phyloP scores from a whole-genome alignment of 2,113 vertebrate species.

The Odocoileus virginianus region DNA sequence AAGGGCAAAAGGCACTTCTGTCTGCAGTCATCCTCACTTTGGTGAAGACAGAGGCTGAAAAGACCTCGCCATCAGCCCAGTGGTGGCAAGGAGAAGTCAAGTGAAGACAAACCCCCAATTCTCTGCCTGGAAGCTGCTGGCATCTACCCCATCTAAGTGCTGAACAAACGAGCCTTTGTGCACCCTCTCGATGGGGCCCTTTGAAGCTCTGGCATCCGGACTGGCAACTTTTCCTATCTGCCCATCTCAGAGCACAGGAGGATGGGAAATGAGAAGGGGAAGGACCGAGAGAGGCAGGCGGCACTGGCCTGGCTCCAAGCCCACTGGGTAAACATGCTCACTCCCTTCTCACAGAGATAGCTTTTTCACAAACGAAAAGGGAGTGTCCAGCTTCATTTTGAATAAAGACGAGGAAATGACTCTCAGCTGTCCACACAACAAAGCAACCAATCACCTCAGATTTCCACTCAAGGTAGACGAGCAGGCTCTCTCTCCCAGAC shows the following conservation, averaged over 20 bases:
- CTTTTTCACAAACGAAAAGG: conserved; percentile 58
- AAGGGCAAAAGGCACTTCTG: neutral
- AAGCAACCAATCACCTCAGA: neutral
- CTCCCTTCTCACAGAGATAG: conserved; percentile 57
- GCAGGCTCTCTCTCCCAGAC: neutral
- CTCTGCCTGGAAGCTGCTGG: conserved; percentile 58
- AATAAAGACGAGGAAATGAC: conserved; percentile 65
- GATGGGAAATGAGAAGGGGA: conserved; percentile 62
- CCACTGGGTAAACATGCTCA: conserved; percentile 64
- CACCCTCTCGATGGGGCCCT: conserved; percentile 63
- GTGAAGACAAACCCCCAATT: conserved; percentile 53
- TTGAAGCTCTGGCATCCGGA: conserved; percentile 79
- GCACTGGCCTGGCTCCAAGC: conserved; percentile 37
- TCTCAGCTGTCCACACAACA: conserved; percentile 69
- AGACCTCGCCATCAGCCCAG: conserved; percentile 53
- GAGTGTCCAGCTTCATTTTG: conserved; percentile 50
- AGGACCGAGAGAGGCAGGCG: conserved; percentile 56
- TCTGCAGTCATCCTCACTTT: neutral
- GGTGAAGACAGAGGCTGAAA: neutral
- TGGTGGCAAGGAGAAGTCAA: conserved; percentile 56
- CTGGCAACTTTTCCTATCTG: conserved; percentile 77
- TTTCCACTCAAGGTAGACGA: neutral
- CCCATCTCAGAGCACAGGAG: conserved; percentile 72
- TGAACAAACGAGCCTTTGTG: conserved; percentile 79
- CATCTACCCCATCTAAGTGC: conserved; percentile 51